phyloP scores from a whole-genome alignment of 2,888 invertebrate species.

The Heliconius hortense region DNA sequence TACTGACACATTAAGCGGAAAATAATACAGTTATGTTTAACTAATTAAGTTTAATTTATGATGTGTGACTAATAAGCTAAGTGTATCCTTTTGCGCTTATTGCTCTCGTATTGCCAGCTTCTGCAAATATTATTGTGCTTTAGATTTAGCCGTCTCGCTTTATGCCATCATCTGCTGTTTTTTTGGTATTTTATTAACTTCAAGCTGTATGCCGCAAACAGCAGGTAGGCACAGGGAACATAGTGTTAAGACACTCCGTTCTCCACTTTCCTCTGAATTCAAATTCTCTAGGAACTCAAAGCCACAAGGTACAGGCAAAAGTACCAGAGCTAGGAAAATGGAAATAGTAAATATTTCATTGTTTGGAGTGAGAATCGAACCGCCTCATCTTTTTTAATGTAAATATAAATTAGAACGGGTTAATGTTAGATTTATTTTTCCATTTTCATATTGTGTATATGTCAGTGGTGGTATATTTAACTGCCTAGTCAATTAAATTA shows the following conservation, averaged over 20 bases:
- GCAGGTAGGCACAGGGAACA: no score
- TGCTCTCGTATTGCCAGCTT: slow-evolving; percentile 23
- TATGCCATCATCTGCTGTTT: neutral
- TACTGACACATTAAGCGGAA: slow-evolving; percentile 33
- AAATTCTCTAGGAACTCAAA: no score
- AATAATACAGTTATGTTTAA: slow-evolving; percentile 43
- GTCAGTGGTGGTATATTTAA: no score
- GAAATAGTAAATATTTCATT: no score
- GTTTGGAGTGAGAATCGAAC: no score
- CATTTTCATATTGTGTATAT: neutral
- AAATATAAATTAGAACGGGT: neutral
- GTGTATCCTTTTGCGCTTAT: slow-evolving; percentile 39
- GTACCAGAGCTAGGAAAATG: no score
- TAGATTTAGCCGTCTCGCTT: neutral
- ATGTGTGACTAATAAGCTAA: slow-evolving; percentile 42
- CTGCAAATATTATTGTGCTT: slow-evolving; percentile 22
- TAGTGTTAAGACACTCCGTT: no score
- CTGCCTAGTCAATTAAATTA: neutral
- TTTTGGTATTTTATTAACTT: no score
- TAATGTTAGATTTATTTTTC: neutral
- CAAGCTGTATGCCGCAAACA: no score
- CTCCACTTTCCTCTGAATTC: no score
- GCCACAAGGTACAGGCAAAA: no score
- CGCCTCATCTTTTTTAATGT: neutral
- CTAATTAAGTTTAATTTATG: slow-evolving; percentile 45